These are phyloP conservation scores for Lanius collurio DNA, from an alignment of 2,113 vertebrate species.

Conservation along the genomic window DNA sequence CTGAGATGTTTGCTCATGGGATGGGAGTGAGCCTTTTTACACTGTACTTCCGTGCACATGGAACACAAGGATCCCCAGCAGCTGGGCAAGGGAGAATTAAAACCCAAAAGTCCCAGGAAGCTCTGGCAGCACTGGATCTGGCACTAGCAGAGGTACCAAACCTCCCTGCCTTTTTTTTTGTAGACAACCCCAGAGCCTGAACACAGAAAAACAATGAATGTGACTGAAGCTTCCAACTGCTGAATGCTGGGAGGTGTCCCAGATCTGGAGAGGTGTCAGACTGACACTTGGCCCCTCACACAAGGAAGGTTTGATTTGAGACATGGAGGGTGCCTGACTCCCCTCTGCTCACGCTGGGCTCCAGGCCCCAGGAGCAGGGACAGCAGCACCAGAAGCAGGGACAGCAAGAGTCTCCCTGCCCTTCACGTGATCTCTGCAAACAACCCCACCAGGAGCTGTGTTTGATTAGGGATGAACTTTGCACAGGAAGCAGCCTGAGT, in stretches of 20 bases:
- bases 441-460: neutral
- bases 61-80: neutral
- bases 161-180: neutral
- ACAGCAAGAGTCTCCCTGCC: fast-evolving
- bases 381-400: neutral
- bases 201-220: neutral
- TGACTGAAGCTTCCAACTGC: neutral
- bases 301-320: neutral
- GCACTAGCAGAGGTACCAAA: neutral
- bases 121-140: neutral
- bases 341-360: neutral
- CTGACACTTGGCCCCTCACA: neutral
- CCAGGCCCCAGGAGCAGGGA: neutral
- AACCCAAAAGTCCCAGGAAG: neutral
- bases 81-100: neutral
- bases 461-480: neutral
- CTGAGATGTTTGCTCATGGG: fast-evolving
- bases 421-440: neutral
- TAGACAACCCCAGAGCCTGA: neutral
- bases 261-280: neutral
- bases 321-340: neutral
- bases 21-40: neutral
- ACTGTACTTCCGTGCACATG: neutral
- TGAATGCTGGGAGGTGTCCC: fast-evolving
- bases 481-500: neutral